Percentiles rank a stretch among this genome's conserved stretches.
phyloP scores from a whole-genome alignment of 2,888 invertebrate genomes.

The Lycia hirtaria region DNA sequence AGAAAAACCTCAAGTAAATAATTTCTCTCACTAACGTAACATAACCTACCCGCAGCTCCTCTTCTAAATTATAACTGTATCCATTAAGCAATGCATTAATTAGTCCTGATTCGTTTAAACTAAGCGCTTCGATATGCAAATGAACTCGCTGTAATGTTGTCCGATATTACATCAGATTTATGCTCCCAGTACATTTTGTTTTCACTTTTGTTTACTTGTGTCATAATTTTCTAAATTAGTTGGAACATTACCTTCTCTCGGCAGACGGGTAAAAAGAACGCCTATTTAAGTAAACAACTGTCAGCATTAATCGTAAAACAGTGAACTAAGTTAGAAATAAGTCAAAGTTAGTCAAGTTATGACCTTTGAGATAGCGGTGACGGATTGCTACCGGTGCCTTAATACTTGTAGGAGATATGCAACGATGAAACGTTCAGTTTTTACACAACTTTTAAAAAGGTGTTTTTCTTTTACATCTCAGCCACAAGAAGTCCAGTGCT shows the following conservation, averaged over 20 bases:
- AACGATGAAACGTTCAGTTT: background rate
- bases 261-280: no score
- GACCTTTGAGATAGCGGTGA: conserved; percentile 37
- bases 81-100: conserved; percentile 34
- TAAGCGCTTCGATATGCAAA: conserved; percentile 34
- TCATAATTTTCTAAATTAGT: no score
- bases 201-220: no score
- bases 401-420: conserved; percentile 1
- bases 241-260: no score
- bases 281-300: no score
- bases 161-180: background rate
- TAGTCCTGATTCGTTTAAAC: conserved; percentile 43
- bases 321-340: conserved; percentile 7
- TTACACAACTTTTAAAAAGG: background rate
- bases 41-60: background rate
- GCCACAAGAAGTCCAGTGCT: no score
- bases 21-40: background rate
- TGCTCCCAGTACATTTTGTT: background rate
- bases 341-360: conserved; percentile 30
- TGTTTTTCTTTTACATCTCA: no score
- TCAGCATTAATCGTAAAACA: background rate
- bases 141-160: conserved; percentile 20
- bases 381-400: conserved; percentile 23
- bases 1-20: no score
- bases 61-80: conserved; percentile 7